These are phyloP conservation scores for Archaeoteleia sp. DNA, from an alignment of 2,888 invertebrate species.

Conservation along the genomic window DNA sequence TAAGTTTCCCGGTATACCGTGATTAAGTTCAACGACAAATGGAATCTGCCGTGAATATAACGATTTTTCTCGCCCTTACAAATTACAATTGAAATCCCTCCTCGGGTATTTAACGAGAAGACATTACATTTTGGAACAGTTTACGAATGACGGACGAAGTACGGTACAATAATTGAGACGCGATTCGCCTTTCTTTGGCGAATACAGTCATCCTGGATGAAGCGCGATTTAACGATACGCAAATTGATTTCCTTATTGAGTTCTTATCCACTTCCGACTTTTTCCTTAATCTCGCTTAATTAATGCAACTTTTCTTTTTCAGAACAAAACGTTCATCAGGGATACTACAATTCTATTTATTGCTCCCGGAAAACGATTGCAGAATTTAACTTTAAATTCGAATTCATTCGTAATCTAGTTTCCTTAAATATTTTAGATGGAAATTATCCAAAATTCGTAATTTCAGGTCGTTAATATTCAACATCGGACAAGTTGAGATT, in stretches of 20 bases:
- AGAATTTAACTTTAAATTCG: too few relatives aligned
- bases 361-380: too few relatives aligned
- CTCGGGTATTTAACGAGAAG: constrained; percentile 28
- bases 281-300: constrained; percentile 11
- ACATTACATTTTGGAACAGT: constrained; percentile 33
- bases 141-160: constrained; percentile 33
- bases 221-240: constrained; percentile 34
- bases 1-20: constrained; percentile 59
- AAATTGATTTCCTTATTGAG: constrained; percentile 36
- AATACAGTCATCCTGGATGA: constrained; percentile 29
- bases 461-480: too few relatives aligned
- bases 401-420: too few relatives aligned
- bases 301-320: background rate
- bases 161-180: constrained; percentile 37
- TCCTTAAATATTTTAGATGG: too few relatives aligned
- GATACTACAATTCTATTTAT: too few relatives aligned
- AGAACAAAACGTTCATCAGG: too few relatives aligned
- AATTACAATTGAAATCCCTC: constrained; percentile 36
- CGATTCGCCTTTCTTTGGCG: constrained; percentile 33
- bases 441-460: too few relatives aligned
- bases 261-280: constrained; percentile 14
- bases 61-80: constrained; percentile 56
- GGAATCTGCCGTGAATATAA: constrained; percentile 48
- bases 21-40: constrained; percentile 58
- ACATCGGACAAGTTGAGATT: too few relatives aligned